A percentile compares a stretch with the other conserved stretches of the same genome.
Conservation (phyloP, 2,888 invertebrate genomes). For the Lydus trimaculatus region DNA sequence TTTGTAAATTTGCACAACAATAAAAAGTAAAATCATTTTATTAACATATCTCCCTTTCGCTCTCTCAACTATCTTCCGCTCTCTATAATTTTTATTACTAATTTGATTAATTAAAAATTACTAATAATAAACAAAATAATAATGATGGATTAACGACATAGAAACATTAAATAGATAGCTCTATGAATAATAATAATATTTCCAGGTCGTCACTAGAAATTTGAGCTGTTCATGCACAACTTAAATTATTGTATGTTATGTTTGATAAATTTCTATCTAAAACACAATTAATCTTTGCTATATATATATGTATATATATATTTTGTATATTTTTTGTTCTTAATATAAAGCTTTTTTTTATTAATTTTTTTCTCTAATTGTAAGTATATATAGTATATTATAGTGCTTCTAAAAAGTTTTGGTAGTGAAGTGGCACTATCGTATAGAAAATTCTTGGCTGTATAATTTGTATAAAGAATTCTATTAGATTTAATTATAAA, state of each 20-base stretch:
- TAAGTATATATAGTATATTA: constrained; percentile 51
- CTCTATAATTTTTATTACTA: background rate
- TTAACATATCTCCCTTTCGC: too few relatives aligned
- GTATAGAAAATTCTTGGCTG: constrained; percentile 49
- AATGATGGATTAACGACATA: constrained; percentile 25
- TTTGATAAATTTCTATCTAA: constrained; percentile 49
- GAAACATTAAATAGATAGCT: constrained; percentile 33
- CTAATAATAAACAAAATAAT: constrained; percentile 13
- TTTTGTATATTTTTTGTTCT: constrained; percentile 26
- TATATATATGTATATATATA: constrained; percentile 27
- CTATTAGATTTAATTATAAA: constrained; percentile 2
- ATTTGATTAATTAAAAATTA: background rate
- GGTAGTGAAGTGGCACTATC: constrained; percentile 55
- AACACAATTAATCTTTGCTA: constrained; percentile 52
- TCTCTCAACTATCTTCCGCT: too few relatives aligned
- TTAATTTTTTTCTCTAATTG: constrained; percentile 39
- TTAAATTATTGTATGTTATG: constrained; percentile 38
- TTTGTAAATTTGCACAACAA: background rate
- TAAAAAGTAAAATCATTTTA: constrained; percentile 12
- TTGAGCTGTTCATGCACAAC: constrained; percentile 54
- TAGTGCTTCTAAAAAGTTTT: constrained; percentile 51
- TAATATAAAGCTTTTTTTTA: constrained; percentile 50
- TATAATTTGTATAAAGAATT: constrained; percentile 50
- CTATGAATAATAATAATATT: constrained; percentile 42
- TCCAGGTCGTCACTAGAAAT: constrained; percentile 46